Evolutionary conservation across 2,888 invertebrate species (phyloP).

Genomic region (Polyploca ridens): DNA sequence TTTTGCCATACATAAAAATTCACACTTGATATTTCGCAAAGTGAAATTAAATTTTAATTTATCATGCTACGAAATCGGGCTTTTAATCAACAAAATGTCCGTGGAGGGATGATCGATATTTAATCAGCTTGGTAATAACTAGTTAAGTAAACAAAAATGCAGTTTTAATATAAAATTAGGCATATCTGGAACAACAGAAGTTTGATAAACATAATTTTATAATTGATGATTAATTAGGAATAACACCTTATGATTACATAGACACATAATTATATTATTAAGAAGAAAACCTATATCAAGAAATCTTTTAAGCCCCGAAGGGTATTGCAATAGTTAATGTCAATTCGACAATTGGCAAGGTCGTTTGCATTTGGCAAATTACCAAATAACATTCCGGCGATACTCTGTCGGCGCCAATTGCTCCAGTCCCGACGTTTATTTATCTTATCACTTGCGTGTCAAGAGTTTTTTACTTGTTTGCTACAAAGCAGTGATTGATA

Average conservation of each 20-base stretch:
- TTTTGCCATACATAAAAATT: neutral
- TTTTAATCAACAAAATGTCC: neutral
- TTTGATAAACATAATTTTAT: too few species aligned
- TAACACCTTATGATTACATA: too few species aligned
- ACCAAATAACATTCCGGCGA: conserved; percentile 29
- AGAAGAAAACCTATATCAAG: too few species aligned
- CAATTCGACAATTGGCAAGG: conserved; percentile 28
- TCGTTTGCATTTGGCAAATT: conserved; percentile 33
- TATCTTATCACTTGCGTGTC: neutral
- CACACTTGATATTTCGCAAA: neutral
- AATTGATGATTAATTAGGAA: too few species aligned
- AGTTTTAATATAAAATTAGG: neutral
- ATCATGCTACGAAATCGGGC: neutral
- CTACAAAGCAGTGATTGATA: neutral
- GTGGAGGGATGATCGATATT: neutral
- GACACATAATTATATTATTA: too few species aligned
- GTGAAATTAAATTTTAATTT: conserved; percentile 3
- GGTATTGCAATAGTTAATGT: conserved; percentile 16
- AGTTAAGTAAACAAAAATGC: neutral
- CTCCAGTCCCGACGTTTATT: neutral
- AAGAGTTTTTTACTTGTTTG: neutral
- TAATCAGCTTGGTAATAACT: neutral
- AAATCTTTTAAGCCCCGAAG: neutral
- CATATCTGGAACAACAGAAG: too few species aligned
- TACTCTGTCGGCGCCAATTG: conserved; percentile 23